Evolutionary conservation across 2,113 vertebrate species (phyloP).

Genomic region (Halcyon senegalensis): DNA sequence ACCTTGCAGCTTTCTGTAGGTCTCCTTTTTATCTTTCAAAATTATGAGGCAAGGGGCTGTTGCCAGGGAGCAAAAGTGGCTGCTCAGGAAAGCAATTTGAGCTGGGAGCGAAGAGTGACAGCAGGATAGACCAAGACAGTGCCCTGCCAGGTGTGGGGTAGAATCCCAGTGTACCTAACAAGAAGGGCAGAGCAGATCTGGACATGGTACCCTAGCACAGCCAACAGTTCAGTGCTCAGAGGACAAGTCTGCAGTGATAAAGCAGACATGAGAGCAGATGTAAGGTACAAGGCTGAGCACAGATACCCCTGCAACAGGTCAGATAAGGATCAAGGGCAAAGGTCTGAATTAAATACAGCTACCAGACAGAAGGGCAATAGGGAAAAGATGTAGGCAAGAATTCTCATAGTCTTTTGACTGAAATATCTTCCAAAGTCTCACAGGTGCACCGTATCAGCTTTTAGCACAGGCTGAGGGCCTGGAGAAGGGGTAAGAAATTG

Average conservation of each 20-base stretch:
- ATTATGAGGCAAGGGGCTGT: background rate
- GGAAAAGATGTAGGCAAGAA: accelerated
- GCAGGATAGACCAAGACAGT: background rate
- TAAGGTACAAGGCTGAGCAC: background rate
- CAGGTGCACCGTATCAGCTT: background rate
- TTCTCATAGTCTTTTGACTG: background rate
- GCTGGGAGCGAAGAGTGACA: background rate
- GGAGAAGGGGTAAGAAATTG: background rate
- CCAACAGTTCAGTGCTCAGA: too few species aligned
- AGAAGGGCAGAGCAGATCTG: background rate
- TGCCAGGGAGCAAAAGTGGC: background rate
- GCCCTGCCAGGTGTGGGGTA: too few species aligned
- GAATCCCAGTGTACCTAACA: accelerated
- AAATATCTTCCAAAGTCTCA: background rate
- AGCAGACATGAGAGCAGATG: background rate
- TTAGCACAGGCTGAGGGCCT: background rate
- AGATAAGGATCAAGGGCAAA: background rate
- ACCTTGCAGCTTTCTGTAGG: background rate
- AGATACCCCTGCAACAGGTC: background rate
- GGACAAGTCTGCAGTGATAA: background rate
- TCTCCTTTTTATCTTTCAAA: background rate
- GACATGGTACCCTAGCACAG: background rate
- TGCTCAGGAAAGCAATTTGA: background rate
- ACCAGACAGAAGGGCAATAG: background rate
- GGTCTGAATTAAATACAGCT: background rate